These are phyloP conservation scores for Megalonaias nervosa DNA, from an alignment of 1,140 invertebrate genomes.

Conservation along the genomic window DNA sequence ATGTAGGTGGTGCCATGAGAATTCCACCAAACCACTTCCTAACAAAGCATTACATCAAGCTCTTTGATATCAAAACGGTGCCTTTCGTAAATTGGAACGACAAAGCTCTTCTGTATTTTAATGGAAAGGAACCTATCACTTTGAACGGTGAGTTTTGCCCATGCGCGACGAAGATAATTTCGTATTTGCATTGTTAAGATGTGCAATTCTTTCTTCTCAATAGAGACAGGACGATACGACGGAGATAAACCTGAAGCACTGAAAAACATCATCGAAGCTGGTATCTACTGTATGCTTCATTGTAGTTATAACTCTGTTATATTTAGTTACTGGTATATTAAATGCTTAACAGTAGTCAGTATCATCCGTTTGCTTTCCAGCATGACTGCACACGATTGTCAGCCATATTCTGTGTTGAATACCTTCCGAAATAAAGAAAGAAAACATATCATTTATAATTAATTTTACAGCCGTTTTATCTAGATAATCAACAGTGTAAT, in stretches of 20 bases:
- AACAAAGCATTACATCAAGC: slow-evolving; percentile 32
- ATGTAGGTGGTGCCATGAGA: slow-evolving; percentile 40
- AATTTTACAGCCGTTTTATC: too few species aligned
- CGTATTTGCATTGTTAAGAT: neutral
- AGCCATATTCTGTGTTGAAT: too few species aligned
- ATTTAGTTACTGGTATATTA: too few species aligned
- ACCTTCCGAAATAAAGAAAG: too few species aligned
- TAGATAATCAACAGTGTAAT: too few species aligned
- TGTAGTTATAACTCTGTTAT: too few species aligned
- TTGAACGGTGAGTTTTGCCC: slow-evolving; percentile 21
- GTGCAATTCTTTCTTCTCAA: neutral
- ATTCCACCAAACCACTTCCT: slow-evolving; percentile 36
- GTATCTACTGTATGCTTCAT: neutral
- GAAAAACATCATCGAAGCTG: neutral
- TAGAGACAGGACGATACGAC: neutral
- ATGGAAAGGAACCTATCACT: slow-evolving; percentile 23
- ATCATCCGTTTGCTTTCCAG: too few species aligned
- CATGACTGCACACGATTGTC: too few species aligned
- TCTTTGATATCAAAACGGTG: slow-evolving; percentile 22
- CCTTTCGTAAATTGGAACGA: slow-evolving; percentile 29
- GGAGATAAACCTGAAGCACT: neutral
- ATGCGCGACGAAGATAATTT: neutral
- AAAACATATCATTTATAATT: too few species aligned
- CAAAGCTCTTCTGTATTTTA: slow-evolving; percentile 16
- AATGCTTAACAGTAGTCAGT: too few species aligned